Evolutionary conservation across 2,113 vertebrate species (phyloP), one percentile per base, ranked within the genome.

Genomic region (Tamias sibiricus): DNA sequence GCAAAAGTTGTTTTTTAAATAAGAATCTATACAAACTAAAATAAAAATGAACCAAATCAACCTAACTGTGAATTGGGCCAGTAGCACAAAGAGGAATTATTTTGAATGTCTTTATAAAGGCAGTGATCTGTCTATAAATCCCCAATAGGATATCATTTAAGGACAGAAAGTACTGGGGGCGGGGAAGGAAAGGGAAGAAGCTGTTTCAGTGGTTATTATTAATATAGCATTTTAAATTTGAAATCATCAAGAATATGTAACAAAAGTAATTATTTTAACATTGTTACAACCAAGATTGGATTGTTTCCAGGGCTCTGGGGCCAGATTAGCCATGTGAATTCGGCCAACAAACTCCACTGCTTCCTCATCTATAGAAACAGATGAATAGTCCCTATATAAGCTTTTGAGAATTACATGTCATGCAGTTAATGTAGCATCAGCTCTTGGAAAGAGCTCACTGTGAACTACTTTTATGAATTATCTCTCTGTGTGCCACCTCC

Each of bases 1-100:
- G 32, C n/a, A 86, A 94, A 95, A 83, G 11, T 57, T 59, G 52
- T 74, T 82, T 82, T 90, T 86, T 44, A 59, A 59, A 88, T 88
- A 90, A 89, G 37, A 74, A 76, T 79, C 10, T 11, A 35, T 47
- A 35, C 62, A 69, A 88, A 44, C 35, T 44, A 54, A 72, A 94
- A 52, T 57, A 2, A 80, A 91, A 85, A 79, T 32, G 35, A 54
- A 86, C 44, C 14, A 52, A 42, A 47, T 32, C 26, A 90, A 69
- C 22, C 7, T 75, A 91, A 72, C 49, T 72, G 4, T 77, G 47
- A 82, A 22, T 59, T 32, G 22, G 68, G 35, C 19, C 68, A 66
- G 32, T 42, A n/a, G 47, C 9, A 26, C 44, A 79, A 49, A 94
- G 28, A 57, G 2, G 44, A 37, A 85, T n/a, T 76, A 80, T 52